These are phyloP conservation scores for Mamestra brassicae DNA, from an alignment of 2,888 invertebrate genomes.

Conservation along the genomic window DNA sequence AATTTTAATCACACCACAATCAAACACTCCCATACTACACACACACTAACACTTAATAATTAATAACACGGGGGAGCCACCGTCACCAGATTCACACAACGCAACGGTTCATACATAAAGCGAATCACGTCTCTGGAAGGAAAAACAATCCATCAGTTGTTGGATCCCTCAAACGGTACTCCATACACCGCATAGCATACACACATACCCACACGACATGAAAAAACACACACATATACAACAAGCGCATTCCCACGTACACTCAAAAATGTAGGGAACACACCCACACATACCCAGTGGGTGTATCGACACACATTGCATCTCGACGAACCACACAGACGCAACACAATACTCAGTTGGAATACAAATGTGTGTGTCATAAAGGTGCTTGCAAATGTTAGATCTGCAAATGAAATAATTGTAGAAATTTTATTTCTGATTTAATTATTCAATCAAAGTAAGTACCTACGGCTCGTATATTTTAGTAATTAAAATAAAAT, in stretches of 20 bases:
- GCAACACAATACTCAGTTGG: slow-evolving; percentile 65
- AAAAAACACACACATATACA: slow-evolving; percentile 39
- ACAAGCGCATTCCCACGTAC: slow-evolving; percentile 37
- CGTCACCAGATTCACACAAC: slow-evolving; percentile 65
- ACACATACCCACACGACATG: slow-evolving; percentile 46
- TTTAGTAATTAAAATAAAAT: slow-evolving; percentile 19
- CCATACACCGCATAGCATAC: slow-evolving; percentile 68
- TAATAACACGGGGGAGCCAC: slow-evolving; percentile 63
- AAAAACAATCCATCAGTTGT: slow-evolving; percentile 80
- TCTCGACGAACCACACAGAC: slow-evolving; percentile 43
- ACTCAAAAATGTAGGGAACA: slow-evolving; percentile 59
- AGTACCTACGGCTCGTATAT: not conserved
- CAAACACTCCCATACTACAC: slow-evolving; percentile 30
- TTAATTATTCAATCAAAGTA: slow-evolving; percentile 22
- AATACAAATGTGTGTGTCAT: slow-evolving; percentile 63
- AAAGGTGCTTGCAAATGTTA: slow-evolving; percentile 57
- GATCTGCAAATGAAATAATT: slow-evolving; percentile 27
- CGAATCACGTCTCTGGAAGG: slow-evolving; percentile 73
- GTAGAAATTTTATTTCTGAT: slow-evolving; percentile 15
- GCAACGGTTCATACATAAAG: slow-evolving; percentile 72
- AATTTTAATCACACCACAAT: slow-evolving; percentile 53
- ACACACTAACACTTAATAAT: slow-evolving; percentile 63
- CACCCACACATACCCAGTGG: slow-evolving; percentile 49
- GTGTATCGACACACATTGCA: slow-evolving; percentile 62
- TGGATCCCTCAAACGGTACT: slow-evolving; percentile 74